Percentiles rank a stretch among this genome's conserved stretches.
Evolutionary conservation across 92 coral and sea anemone genomes (phyloP).

Genomic region (Porites divaricata): DNA sequence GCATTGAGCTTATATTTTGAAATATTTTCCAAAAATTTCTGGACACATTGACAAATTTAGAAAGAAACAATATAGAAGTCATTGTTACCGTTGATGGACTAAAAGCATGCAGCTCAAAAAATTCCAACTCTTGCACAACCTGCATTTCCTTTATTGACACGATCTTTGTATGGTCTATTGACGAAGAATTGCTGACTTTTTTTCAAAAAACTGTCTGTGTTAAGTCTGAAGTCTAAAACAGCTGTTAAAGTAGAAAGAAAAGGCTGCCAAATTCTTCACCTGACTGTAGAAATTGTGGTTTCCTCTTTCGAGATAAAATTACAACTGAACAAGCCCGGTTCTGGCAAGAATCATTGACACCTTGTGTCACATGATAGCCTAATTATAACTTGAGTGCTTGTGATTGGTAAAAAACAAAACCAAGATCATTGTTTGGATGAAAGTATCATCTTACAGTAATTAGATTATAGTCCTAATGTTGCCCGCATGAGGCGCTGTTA

Average conservation of each 20-base stretch:
- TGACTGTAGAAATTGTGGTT: slow-evolving; percentile 60
- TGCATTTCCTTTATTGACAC: slow-evolving; percentile 9
- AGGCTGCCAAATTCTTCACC: slow-evolving; percentile 71
- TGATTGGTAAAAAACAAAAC: slow-evolving; percentile 53
- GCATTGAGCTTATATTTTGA: slow-evolving; percentile 5
- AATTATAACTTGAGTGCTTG: slow-evolving; percentile 35
- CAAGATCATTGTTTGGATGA: slow-evolving; percentile 58
- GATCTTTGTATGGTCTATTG: background rate
- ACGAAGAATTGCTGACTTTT: slow-evolving; percentile 10
- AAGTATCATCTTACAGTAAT: slow-evolving; percentile 70
- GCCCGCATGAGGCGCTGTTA: slow-evolving; percentile 75
- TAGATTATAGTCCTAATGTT: slow-evolving; percentile 71
- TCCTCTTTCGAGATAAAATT: slow-evolving; percentile 48
- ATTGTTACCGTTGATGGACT: slow-evolving; percentile 47
- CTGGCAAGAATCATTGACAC: slow-evolving; percentile 66
- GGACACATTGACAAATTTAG: slow-evolving; percentile 11
- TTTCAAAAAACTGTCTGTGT: slow-evolving; percentile 15
- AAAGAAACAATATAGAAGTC: slow-evolving; percentile 14
- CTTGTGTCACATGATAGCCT: slow-evolving; percentile 48
- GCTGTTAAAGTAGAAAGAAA: slow-evolving; percentile 54
- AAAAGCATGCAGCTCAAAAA: slow-evolving; percentile 40
- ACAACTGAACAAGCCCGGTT: slow-evolving; percentile 43
- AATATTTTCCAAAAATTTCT: slow-evolving; percentile 18
- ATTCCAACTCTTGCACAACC: background rate
- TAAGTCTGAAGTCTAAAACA: slow-evolving; percentile 48